Percentiles rank a stretch among this genome's conserved stretches.
These are phyloP conservation scores for Gymnarchus niloticus DNA, from an alignment of 2,113 vertebrate genomes.

Conservation along the genomic window DNA sequence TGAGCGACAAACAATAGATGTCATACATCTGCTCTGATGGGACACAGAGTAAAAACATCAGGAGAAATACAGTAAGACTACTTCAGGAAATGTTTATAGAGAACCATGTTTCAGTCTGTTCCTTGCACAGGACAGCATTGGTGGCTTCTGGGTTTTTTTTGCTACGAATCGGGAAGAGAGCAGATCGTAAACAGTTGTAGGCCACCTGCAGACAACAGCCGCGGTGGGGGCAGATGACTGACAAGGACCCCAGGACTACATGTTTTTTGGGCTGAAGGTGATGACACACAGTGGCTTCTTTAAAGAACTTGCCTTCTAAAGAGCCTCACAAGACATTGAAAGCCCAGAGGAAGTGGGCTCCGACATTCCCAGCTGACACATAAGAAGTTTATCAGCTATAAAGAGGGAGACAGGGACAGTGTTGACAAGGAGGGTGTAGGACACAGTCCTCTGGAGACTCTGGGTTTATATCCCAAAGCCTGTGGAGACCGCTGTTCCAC, in stretches of 20 bases:
- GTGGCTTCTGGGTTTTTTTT: too few relatives aligned
- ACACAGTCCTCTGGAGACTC: neutral
- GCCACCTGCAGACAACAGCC: neutral
- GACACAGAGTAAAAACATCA: conserved; percentile 41
- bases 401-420: neutral
- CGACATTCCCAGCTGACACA: neutral
- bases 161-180: too few relatives aligned
- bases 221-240: neutral
- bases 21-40: neutral
- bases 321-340: neutral
- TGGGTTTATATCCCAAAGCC: neutral
- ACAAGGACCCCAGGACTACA: neutral
- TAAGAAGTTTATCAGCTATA: conserved; percentile 3
- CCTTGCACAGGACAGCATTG: neutral
- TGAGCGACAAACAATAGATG: neutral
- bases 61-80: conserved; percentile 49
- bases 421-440: neutral
- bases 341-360: neutral
- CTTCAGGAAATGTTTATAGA: conserved; percentile 19
- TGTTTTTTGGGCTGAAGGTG: neutral
- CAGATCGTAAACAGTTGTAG: too few relatives aligned
- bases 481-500: neutral
- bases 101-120: neutral
- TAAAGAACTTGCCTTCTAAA: neutral
- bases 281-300: neutral